Percentiles rank a stretch among this genome's conserved stretches.
These are phyloP conservation scores for Galagoides demidoff DNA, from an alignment of 2,797 vertebrate genomes.

Conservation along the genomic window DNA sequence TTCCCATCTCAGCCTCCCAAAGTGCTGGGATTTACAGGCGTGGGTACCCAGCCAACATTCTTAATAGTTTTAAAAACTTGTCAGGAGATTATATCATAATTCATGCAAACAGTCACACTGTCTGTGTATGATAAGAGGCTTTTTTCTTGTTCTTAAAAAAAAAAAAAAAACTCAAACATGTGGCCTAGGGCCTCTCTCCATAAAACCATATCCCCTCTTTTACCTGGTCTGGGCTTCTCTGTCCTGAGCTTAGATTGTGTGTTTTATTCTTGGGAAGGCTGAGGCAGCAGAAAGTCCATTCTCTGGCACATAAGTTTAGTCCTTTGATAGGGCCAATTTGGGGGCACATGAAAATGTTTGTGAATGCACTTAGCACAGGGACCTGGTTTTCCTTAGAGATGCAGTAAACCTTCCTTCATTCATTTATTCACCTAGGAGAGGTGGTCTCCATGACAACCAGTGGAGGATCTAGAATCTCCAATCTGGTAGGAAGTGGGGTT, in stretches of 20 bases:
- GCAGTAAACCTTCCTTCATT: background rate
- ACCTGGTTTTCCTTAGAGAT: background rate
- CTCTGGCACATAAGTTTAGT: background rate
- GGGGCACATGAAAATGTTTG: background rate
- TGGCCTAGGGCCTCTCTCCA: background rate
- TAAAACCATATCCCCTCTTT: rapidly evolving
- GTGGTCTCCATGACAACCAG: constrained; percentile 36
- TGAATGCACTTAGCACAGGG: background rate
- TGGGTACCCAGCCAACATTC: background rate
- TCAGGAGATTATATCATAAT: background rate
- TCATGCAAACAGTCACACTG: background rate
- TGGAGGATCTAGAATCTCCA: background rate
- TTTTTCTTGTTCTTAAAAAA: background rate
- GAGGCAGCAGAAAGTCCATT: background rate
- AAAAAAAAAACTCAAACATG: background rate
- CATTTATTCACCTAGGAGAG: background rate
- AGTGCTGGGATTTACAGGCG: background rate
- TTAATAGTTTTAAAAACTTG: background rate
- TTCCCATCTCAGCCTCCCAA: background rate
- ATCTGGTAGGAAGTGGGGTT: background rate
- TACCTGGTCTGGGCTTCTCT: background rate
- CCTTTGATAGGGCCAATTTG: background rate
- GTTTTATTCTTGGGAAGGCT: background rate
- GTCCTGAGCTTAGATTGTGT: background rate
- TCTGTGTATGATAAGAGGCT: background rate